These are phyloP conservation scores for Cataglyphis livida DNA, from an alignment of 2,888 invertebrate species.

Conservation along the genomic window DNA sequence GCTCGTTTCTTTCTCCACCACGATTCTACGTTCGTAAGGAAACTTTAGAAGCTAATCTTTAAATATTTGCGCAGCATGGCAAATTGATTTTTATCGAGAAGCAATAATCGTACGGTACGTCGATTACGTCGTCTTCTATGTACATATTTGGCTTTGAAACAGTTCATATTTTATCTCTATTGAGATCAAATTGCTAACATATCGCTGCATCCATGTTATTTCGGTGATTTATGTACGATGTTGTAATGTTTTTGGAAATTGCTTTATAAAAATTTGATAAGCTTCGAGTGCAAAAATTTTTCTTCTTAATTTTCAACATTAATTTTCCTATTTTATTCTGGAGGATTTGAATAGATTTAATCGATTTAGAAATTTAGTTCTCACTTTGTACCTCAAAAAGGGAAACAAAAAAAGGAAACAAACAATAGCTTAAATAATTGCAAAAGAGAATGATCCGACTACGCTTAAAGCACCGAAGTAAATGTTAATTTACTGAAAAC, in stretches of 20 bases:
- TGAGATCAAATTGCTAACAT: neutral
- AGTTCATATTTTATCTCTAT: neutral
- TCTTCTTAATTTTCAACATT: neutral
- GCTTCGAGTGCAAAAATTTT: neutral
- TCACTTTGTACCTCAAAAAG: neutral
- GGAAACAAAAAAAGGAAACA: too few relatives aligned
- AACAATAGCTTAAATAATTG: neutral
- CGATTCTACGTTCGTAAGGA: conserved; percentile 27
- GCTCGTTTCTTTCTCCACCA: neutral
- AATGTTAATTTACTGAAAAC: neutral
- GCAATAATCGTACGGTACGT: neutral
- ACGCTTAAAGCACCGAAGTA: neutral
- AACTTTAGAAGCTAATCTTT: conserved; percentile 15
- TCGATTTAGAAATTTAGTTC: neutral
- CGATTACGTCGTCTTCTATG: neutral
- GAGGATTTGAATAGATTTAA: neutral
- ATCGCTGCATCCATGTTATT: neutral
- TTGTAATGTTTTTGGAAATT: neutral
- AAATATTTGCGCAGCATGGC: neutral
- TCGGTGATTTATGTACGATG: neutral
- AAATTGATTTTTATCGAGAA: conserved; percentile 31
- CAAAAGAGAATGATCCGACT: neutral
- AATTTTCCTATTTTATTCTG: neutral
- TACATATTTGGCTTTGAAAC: conserved; percentile 1
- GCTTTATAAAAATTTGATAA: neutral